Evolutionary conservation across 2,888 invertebrate species (phyloP).

Genomic region (Thumatha senex): DNA sequence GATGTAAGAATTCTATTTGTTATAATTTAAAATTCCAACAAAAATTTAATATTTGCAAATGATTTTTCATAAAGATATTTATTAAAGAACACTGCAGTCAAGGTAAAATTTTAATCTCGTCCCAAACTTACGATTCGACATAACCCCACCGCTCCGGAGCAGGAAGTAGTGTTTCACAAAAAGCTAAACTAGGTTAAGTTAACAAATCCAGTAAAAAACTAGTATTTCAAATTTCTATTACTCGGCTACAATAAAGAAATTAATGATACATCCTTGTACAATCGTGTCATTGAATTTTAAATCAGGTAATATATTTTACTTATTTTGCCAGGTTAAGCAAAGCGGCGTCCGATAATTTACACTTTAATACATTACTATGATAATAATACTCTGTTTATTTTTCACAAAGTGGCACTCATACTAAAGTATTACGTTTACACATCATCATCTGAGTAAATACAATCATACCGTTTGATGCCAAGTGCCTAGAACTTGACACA

Average conservation of each 20-base stretch:
- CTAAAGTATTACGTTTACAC: constrained; percentile 10
- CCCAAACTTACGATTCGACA: too few relatives aligned
- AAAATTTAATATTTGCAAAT: too few relatives aligned
- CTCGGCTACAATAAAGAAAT: not conserved
- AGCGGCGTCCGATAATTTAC: not conserved
- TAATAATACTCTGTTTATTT: constrained; percentile 4
- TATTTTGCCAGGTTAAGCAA: not conserved
- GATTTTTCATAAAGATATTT: too few relatives aligned
- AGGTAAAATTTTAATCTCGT: too few relatives aligned
- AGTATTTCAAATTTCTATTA: not conserved
- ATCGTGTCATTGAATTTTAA: too few relatives aligned
- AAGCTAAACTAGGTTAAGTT: too few relatives aligned
- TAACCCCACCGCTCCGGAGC: too few relatives aligned
- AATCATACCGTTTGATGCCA: constrained; percentile 7
- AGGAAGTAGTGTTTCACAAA: too few relatives aligned
- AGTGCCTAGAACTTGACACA: constrained; percentile 17
- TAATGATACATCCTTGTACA: not conserved
- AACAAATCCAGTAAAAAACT: too few relatives aligned
- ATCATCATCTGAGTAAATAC: constrained; percentile 19
- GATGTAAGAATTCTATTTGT: too few relatives aligned
- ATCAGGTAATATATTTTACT: not conserved
- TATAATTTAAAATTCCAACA: too few relatives aligned
- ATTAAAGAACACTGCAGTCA: too few relatives aligned
- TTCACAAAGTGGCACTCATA: constrained; percentile 12
- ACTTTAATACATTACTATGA: constrained; percentile 4